Percentiles rank a stretch among this genome's conserved stretches.
phyloP scores from a whole-genome alignment of 2,797 vertebrate genomes.

The Pangasius mekongensis region DNA sequence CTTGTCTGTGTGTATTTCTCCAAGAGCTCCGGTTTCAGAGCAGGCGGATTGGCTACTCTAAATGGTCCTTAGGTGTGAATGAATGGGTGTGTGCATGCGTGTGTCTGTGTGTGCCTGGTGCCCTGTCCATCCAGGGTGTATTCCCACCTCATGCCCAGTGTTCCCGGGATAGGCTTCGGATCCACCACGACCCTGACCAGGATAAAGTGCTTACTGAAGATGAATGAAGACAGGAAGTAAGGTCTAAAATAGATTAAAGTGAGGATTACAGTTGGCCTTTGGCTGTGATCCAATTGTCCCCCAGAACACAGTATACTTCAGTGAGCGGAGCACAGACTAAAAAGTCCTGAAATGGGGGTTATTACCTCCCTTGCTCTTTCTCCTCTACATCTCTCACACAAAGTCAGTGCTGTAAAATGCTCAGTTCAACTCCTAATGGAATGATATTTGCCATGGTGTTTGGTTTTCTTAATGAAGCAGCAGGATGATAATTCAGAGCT shows the following conservation, averaged over 20 bases:
- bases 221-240: slow-evolving; percentile 27
- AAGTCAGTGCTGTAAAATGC: slow-evolving; percentile 11
- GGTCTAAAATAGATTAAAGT: slow-evolving; percentile 39
- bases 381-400: slow-evolving; percentile 12
- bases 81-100: not conserved
- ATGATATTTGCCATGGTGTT: slow-evolving; percentile 24
- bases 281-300: slow-evolving; percentile 33
- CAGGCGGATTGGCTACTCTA: not conserved
- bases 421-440: slow-evolving; percentile 11
- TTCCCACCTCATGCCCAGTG: not conserved
- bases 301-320: slow-evolving; percentile 12
- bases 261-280: slow-evolving; percentile 41
- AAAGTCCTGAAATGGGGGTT: not conserved
- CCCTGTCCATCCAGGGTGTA: not conserved
- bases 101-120: not conserved
- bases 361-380: slow-evolving; percentile 15
- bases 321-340: not conserved
- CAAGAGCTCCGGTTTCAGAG: not conserved
- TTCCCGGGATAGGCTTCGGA: not conserved
- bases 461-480: slow-evolving; percentile 22
- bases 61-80: not conserved
- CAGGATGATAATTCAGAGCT: not conserved
- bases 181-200: slow-evolving; percentile 15
- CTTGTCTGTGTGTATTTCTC: not conserved
- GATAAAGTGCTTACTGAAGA: slow-evolving; percentile 28